Evolutionary conservation across 2,113 vertebrate genomes (phyloP), one percentile per base, ranked within the genome.

Genomic region (Gambusia affinis): DNA sequence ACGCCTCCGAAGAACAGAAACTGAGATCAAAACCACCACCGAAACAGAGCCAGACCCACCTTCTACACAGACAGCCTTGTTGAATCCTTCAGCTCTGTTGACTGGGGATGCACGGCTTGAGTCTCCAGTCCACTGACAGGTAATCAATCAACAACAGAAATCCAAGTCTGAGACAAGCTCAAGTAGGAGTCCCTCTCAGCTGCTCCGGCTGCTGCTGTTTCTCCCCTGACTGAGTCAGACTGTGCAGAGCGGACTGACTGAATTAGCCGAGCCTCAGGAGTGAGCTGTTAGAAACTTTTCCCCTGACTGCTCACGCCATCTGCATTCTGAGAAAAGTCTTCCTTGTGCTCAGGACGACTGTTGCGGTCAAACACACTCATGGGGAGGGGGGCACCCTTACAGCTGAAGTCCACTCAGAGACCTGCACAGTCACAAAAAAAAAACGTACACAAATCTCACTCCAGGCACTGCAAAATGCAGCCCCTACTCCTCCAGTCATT

Each of bases 221-320:
- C 61, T 73, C 61, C 60, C n/a, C 62, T 73, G 73, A 73, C 64
- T 37, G 69, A 61, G 73, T 75, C 71, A 42, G 42, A 27, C 47
- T 65, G 60, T n/a, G 73, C 75, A 30, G 67, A 81, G 67, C n/a
- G 62, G 44, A 47, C 51, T 57, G 77, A 79, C 28, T 73, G 75
- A 89, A 81, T 75, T 70, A 74, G 60, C 62, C 15, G 79, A 63
- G 64, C 72, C 72, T 85, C 69, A 78, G 73, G 63, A 24, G 10
- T 37, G 60, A 89, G 88, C 86, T 80, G 90, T 70, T 84, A 72
- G 72, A 90, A 94, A 93, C 84, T 91, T 93, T 93, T 88, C 87
- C 87, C 78, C 76, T 92, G 87, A 89, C 89, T 91, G 89, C 88
- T 91, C 88, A 90, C 86, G 88, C 94, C 93, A 92, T 93, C 89